These are phyloP conservation scores for Bellardia pandia DNA, from an alignment of 2,888 invertebrate species.

Conservation along the genomic window DNA sequence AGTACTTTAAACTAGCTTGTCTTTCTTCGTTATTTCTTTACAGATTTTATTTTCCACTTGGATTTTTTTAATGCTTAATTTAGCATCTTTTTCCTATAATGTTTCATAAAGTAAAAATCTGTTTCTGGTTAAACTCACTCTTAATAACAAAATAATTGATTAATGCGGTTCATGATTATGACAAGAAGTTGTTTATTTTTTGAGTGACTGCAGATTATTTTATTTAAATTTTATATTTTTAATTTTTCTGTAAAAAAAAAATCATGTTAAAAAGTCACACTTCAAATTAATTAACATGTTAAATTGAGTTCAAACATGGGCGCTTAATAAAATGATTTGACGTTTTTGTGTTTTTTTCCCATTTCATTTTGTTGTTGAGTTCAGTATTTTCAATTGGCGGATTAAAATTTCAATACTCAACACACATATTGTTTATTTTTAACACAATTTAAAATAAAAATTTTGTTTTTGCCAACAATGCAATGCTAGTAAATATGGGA, in stretches of 20 bases:
- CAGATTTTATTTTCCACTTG: conserved; percentile 3
- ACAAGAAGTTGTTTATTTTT: conserved; percentile 7
- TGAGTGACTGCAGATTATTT: not conserved
- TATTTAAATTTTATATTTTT: not conserved
- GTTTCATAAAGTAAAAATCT: not conserved
- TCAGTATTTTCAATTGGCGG: conserved; percentile 4
- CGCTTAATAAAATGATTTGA: conserved; percentile 1
- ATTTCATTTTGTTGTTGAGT: not conserved
- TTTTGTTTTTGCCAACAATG: not conserved
- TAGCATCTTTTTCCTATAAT: not conserved
- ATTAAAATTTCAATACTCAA: not conserved
- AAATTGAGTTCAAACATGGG: conserved; percentile 11
- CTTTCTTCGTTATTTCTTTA: not conserved
- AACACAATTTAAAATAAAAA: not conserved
- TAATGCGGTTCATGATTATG: not conserved
- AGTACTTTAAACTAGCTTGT: not conserved
- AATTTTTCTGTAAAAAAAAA: not conserved
- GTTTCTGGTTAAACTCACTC: conserved; percentile 6
- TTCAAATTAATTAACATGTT: conserved; percentile 27
- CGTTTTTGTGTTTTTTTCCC: not conserved
- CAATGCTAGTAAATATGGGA: too few species aligned
- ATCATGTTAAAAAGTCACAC: conserved; percentile 27
- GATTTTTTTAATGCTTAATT: not conserved
- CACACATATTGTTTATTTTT: conserved; percentile 7
- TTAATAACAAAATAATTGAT: not conserved